Conservation (phyloP, 2,888 invertebrate species). For the Halictus quadricinctus region DNA sequence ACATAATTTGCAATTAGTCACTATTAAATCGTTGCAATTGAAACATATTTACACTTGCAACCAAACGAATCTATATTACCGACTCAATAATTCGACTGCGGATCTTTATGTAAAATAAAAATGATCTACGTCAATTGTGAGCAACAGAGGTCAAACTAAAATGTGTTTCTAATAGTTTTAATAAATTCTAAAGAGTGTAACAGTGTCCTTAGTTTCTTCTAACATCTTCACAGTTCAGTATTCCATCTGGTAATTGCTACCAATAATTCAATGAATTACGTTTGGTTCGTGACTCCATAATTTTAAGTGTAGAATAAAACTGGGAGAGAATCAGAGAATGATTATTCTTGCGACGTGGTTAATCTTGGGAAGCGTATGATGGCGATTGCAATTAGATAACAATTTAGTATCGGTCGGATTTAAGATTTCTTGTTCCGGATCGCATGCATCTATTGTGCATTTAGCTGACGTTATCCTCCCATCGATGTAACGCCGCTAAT, state of each 20-base stretch:
- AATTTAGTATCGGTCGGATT: neutral
- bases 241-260: neutral
- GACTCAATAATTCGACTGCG: too few relatives aligned
- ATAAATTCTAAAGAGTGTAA: too few relatives aligned
- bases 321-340: neutral
- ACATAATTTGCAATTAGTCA: too few relatives aligned
- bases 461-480: constrained; percentile 46
- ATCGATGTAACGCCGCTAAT: constrained; percentile 70
- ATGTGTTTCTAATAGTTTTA: too few relatives aligned
- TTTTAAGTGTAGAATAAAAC: neutral
- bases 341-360: neutral
- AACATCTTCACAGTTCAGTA: too few relatives aligned
- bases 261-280: neutral
- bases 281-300: neutral
- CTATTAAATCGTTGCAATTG: too few relatives aligned
- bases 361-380: neutral
- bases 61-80: too few relatives aligned
- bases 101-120: too few relatives aligned
- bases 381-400: neutral
- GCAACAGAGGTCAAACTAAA: too few relatives aligned
- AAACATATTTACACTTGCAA: too few relatives aligned
- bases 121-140: too few relatives aligned
- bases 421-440: constrained; percentile 10
- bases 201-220: too few relatives aligned
- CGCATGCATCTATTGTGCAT: constrained; percentile 33